A percentile compares a stretch with the other conserved stretches of the same genome.
phyloP scores from a whole-genome alignment of 2,797 vertebrate genomes.

The Alcedo atthis region DNA sequence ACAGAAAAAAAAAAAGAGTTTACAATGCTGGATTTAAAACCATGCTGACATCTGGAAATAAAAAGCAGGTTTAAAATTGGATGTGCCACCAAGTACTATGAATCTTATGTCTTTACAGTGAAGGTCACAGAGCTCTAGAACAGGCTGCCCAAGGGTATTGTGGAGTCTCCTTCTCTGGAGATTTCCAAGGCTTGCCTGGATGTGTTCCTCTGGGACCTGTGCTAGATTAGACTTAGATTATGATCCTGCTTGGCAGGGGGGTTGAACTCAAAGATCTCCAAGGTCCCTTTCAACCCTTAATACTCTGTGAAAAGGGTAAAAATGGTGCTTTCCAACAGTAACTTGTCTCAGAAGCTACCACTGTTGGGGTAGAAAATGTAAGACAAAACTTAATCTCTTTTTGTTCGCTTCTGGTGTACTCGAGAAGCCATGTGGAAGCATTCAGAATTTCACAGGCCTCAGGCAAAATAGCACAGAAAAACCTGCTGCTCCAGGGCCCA shows the following conservation, averaged over 20 bases:
- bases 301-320: neutral
- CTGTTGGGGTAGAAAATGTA: neutral
- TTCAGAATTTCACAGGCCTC: neutral
- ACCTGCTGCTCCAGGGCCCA: neutral
- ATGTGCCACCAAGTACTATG: neutral
- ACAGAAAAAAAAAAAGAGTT: neutral
- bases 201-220: too few relatives aligned
- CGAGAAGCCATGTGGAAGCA: neutral
- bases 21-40: neutral
- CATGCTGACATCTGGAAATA: rapidly evolving
- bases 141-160: too few relatives aligned
- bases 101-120: too few relatives aligned
- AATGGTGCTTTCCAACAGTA: neutral
- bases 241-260: too few relatives aligned
- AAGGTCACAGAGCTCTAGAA: too few relatives aligned
- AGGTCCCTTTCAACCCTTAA: too few relatives aligned
- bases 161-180: too few relatives aligned
- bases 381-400: neutral
- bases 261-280: too few relatives aligned
- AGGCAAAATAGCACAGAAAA: neutral
- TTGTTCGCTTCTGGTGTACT: neutral
- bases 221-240: too few relatives aligned
- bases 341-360: neutral
- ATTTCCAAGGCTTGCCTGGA: too few relatives aligned
- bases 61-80: neutral